Evolutionary conservation across 2,113 vertebrate genomes (phyloP).

Genomic region (Alectura lathami): DNA sequence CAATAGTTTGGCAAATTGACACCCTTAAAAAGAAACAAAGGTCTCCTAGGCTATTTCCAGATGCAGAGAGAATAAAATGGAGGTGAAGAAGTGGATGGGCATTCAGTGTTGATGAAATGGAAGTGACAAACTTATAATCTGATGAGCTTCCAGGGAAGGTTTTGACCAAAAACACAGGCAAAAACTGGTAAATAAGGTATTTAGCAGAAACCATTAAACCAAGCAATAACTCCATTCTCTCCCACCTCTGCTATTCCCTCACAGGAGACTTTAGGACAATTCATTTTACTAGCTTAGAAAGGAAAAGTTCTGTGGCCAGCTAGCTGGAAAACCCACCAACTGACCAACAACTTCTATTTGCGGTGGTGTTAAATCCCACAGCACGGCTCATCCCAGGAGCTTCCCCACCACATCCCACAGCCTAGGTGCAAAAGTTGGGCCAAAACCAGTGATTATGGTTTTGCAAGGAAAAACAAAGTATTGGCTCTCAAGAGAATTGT

Average conservation of each 20-base stretch:
- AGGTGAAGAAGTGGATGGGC: neutral
- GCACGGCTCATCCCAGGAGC: neutral
- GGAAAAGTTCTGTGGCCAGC: neutral
- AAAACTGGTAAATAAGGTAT: neutral
- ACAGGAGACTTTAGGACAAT: slow-evolving; percentile 9
- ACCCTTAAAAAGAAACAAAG: slow-evolving; percentile 2
- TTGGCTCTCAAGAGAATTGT: fast-evolving
- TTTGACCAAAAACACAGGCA: neutral
- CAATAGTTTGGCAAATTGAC: neutral
- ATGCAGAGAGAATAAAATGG: neutral
- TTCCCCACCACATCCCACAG: neutral
- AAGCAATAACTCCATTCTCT: neutral
- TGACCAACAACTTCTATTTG: neutral
- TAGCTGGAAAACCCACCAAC: neutral
- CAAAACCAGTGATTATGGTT: neutral
- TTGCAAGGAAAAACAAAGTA: neutral
- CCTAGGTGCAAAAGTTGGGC: neutral
- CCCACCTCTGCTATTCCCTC: neutral
- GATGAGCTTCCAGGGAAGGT: slow-evolving; percentile 15
- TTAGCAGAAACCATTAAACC: neutral
- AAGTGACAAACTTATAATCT: slow-evolving; percentile 9
- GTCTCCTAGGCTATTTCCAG: neutral
- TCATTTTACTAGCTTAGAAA: slow-evolving; percentile 42
- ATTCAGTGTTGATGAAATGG: neutral
- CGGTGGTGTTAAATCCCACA: neutral